Percentiles rank a stretch among this genome's conserved stretches.
phyloP scores from a whole-genome alignment of 2,888 invertebrate genomes.

The Spilarctia lutea region DNA sequence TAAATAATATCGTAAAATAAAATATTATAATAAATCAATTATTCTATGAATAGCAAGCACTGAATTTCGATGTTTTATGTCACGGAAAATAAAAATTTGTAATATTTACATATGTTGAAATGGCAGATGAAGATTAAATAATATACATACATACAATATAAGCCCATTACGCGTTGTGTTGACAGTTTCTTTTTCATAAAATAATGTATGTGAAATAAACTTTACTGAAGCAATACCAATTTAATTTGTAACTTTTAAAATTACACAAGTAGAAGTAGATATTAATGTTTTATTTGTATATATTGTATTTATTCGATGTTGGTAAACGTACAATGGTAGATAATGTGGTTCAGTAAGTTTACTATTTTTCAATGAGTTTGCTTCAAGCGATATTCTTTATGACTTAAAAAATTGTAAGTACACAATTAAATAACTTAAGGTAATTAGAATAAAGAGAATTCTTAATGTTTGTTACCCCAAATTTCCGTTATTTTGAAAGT shows the following conservation, averaged over 20 bases:
- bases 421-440: no score
- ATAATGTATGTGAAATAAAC: neutral
- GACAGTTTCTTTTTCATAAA: conserved; percentile 32
- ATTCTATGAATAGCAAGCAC: conserved; percentile 80
- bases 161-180: conserved; percentile 35
- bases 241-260: neutral
- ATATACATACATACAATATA: conserved; percentile 36
- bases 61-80: conserved; percentile 84
- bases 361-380: no score
- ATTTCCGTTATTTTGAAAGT: no score
- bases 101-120: conserved; percentile 79
- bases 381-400: no score
- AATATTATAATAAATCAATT: conserved; percentile 62
- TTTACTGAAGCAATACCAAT: neutral
- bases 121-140: conserved; percentile 54
- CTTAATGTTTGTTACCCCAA: no score
- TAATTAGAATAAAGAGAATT: no score
- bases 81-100: conserved; percentile 75
- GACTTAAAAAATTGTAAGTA: no score
- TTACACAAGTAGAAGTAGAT: neutral
- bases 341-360: neutral
- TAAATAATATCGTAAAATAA: conserved; percentile 40
- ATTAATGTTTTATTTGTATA: neutral
- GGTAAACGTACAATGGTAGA: neutral
- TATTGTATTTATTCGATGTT: conserved; percentile 1